Evolutionary conservation across 2,888 invertebrate genomes (phyloP).

Genomic region (Erebia ligea): DNA sequence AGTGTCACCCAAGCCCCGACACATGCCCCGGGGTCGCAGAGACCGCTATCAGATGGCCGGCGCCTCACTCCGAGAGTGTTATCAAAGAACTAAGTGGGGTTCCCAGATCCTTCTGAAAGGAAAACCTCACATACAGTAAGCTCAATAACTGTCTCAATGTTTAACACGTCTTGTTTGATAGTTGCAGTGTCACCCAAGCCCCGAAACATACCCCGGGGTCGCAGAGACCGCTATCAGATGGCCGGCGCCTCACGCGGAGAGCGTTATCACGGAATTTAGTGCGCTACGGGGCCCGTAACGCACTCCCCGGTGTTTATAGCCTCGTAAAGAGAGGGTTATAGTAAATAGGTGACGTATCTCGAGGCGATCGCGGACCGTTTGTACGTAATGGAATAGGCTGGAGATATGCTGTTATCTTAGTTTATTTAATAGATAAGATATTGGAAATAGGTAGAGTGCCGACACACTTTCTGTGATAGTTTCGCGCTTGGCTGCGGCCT

Average conservation of each 20-base stretch:
- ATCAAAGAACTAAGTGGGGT: neutral
- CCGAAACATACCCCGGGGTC: slow-evolving; percentile 63
- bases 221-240: slow-evolving; percentile 66
- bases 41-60: neutral
- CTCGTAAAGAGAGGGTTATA: slow-evolving; percentile 45
- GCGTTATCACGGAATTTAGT: slow-evolving; percentile 50
- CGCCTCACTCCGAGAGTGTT: neutral
- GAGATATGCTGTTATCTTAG: slow-evolving; percentile 20
- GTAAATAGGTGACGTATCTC: slow-evolving; percentile 36
- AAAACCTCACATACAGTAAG: too few species aligned
- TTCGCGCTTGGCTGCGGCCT: neutral
- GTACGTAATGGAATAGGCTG: slow-evolving; percentile 25
- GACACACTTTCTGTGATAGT: neutral
- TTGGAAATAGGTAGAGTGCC: neutral
- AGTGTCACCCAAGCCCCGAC: slow-evolving; percentile 49
- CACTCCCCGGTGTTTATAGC: slow-evolving; percentile 49
- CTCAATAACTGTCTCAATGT: neutral
- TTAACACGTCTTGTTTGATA: slow-evolving; percentile 1
- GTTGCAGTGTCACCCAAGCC: slow-evolving; percentile 25
- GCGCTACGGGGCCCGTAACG: slow-evolving; percentile 47
- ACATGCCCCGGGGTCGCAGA: slow-evolving; percentile 59
- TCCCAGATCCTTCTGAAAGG: too few species aligned
- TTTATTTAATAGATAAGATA: slow-evolving; percentile 17
- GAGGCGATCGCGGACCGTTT: slow-evolving; percentile 27
- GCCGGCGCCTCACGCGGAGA: slow-evolving; percentile 51